Evolutionary conservation across 2,113 vertebrate species (phyloP).

Genomic region (Lagopus muta): DNA sequence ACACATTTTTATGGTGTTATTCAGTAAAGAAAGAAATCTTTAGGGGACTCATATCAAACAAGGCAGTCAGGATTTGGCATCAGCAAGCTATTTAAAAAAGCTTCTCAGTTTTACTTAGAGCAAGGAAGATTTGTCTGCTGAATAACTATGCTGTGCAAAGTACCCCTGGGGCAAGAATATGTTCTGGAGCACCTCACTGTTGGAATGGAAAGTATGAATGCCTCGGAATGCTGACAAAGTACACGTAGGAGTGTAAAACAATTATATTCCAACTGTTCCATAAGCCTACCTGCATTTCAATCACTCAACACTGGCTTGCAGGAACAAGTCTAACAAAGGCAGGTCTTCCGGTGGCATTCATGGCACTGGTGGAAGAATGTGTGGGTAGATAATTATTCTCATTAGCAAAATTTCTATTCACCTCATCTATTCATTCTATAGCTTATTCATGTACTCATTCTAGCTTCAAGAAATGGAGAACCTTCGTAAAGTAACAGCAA

Average conservation of each 20-base stretch:
- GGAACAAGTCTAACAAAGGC: neutral
- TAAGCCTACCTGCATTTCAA: neutral
- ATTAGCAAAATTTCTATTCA: neutral
- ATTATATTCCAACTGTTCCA: neutral
- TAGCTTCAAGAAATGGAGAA: neutral
- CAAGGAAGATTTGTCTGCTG: neutral
- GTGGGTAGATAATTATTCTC: neutral
- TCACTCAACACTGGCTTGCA: neutral
- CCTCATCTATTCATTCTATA: neutral
- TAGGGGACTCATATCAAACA: neutral
- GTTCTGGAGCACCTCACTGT: neutral
- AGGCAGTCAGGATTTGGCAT: neutral
- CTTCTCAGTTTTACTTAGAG: neutral
- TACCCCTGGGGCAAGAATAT: rapidly evolving
- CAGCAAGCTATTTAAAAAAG: neutral
- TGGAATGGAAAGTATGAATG: constrained; percentile 21
- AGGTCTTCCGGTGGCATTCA: neutral
- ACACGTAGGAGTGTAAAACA: neutral
- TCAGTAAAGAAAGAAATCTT: neutral
- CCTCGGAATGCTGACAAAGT: neutral
- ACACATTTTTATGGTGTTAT: neutral
- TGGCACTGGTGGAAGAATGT: neutral
- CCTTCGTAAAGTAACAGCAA: neutral
- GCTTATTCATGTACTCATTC: neutral
- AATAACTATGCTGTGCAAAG: neutral